Evolutionary conservation across 2,113 vertebrate genomes (phyloP).

Genomic region (Xiphophorus maculatus): DNA sequence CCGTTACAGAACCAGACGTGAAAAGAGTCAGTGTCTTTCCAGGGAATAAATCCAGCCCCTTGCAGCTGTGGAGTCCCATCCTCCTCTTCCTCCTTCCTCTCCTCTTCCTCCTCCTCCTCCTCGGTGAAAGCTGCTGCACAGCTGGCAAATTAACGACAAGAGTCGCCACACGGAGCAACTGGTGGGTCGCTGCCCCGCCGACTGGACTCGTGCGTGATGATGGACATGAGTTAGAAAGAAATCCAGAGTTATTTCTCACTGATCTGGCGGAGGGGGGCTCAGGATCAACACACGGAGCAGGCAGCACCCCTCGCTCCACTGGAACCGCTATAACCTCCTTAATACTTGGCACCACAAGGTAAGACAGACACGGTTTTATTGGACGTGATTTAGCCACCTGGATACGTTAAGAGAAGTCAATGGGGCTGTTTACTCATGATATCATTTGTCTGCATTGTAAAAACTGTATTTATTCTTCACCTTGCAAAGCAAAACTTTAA

Average conservation of each 20-base stretch:
- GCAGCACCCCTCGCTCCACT: constrained; percentile 27
- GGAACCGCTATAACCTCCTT: constrained; percentile 58
- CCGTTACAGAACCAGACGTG: constrained; percentile 56
- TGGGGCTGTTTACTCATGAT: too few relatives aligned
- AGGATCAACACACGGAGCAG: neutral
- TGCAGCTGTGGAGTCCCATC: constrained; percentile 6
- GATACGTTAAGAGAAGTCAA: too few relatives aligned
- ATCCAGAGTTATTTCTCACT: neutral
- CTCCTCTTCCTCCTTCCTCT: constrained; percentile 23
- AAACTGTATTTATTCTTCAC: too few relatives aligned
- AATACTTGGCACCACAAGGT: constrained; percentile 47
- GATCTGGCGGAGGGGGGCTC: neutral
- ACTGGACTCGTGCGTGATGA: constrained; percentile 16
- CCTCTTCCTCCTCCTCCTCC: constrained; percentile 13
- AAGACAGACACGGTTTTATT: constrained; percentile 5
- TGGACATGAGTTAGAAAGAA: constrained; percentile 18
- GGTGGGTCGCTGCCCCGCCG: constrained; percentile 8
- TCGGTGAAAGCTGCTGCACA: constrained; percentile 60
- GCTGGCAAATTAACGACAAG: constrained; percentile 70
- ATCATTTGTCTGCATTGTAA: too few relatives aligned
- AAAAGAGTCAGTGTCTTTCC: constrained; percentile 77
- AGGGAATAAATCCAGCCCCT: constrained; percentile 69
- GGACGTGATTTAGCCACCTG: too few relatives aligned
- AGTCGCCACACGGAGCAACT: constrained; percentile 41
- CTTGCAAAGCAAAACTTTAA: too few relatives aligned